Evolutionary conservation across 2,797 vertebrate species (phyloP), one percentile per base, ranked within the genome.

Genomic region (Salarias fasciatus): DNA sequence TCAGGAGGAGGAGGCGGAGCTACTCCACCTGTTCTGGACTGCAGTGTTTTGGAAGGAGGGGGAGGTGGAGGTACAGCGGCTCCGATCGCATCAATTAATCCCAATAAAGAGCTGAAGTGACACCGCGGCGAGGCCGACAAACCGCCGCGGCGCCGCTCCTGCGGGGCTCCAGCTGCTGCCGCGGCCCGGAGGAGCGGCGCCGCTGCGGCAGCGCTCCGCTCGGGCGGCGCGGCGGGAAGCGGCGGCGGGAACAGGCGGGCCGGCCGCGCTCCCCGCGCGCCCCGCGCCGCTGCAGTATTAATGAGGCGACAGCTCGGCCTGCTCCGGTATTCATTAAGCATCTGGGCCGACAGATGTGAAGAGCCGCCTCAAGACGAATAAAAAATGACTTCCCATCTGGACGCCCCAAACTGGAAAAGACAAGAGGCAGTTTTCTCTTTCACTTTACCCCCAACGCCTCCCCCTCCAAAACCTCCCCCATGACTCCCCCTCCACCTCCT

Each of bases 371-470:
- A 92, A 93, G 92, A 91, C 90, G 90, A 89, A 89, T 92, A 92
- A 93, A 92, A 92, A 92, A 92, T 91, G 77, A 89, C 92, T 92
- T 88, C 89, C 92, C 93, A 93, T 93, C 93, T 93, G 91, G 92
- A 92, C 66, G 89, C 85, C 72, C 66, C 86, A 87, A 85, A 89
- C 85, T 89, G 87, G 89, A 90, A 87, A 90, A 86, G 89, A 92
- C 90, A 90, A 90, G 90, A 88, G 84, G 77, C 78, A 63, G 71
- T 75, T 79, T 77, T 29, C 63, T 72, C 77, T 52, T 49, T 53
- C 41, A 45, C 44, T 42, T 54, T 64, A 67, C 63, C 18, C 33
- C 11, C 57, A 42, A 33, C 37, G 12, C 35, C 18, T 24, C 18
- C 18, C 18, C 18, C 3, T 3, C 2, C 24, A 24, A 24, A 24